These are phyloP conservation scores for Ellobium chinense DNA, from an alignment of 2,888 invertebrate species.

Conservation along the genomic window DNA sequence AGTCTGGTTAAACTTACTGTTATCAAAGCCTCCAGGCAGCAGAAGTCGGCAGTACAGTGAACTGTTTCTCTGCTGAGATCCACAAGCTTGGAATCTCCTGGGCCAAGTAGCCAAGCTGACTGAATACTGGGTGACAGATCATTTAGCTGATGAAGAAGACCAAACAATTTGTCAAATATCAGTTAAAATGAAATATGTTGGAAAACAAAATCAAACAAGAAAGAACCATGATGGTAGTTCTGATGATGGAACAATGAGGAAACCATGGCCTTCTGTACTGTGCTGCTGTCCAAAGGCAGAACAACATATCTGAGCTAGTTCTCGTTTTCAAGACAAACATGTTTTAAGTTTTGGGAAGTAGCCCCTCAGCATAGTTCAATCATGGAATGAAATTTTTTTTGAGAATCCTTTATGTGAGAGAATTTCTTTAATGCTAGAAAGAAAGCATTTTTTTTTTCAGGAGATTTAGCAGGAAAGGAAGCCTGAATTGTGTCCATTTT, in stretches of 20 bases:
- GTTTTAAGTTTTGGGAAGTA: no score
- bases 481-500: no score
- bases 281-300: no score
- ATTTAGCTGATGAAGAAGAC: constrained; percentile 22
- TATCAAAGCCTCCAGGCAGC: constrained; percentile 21
- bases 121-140: constrained; percentile 23
- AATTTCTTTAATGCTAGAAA: no score
- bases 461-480: no score
- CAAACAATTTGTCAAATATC: background rate
- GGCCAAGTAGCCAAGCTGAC: constrained; percentile 32
- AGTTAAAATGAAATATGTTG: background rate
- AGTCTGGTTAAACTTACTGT: constrained; percentile 28
- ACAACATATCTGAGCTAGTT: no score
- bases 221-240: background rate
- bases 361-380: no score
- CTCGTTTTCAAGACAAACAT: no score
- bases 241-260: background rate
- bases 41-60: constrained; percentile 15
- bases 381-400: no score
- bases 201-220: constrained; percentile 1
- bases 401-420: no score
- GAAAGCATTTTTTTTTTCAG: no score
- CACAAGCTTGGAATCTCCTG: constrained; percentile 1
- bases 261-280: no score
- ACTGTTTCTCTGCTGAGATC: constrained; percentile 20